These are phyloP conservation scores for Abrostola triplasia DNA, from an alignment of 2,888 invertebrate species.

Conservation along the genomic window DNA sequence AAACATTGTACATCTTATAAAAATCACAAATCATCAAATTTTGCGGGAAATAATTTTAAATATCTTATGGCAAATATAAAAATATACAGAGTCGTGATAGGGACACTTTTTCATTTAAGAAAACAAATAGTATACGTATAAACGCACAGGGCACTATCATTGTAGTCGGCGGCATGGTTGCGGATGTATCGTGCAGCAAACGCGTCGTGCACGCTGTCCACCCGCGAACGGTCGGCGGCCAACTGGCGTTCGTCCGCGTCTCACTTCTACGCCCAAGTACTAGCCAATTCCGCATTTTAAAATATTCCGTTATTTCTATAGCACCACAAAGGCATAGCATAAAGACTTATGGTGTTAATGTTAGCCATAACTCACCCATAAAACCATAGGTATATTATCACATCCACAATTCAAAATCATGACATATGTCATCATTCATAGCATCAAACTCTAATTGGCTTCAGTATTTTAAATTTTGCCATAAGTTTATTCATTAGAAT, in stretches of 20 bases:
- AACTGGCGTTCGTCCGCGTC: conserved; percentile 81
- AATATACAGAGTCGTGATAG: conserved; percentile 33
- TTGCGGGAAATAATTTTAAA: conserved; percentile 24
- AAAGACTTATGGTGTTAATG: conserved; percentile 63
- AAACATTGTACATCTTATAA: conserved; percentile 56
- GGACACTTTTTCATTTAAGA: conserved; percentile 51
- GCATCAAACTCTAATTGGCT: conserved; percentile 22
- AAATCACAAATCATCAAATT: conserved; percentile 39
- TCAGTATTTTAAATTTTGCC: conserved; percentile 2
- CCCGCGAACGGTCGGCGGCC: conserved; percentile 83
- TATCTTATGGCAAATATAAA: conserved; percentile 15
- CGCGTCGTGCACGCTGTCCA: conserved; percentile 78
- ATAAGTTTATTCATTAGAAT: neutral
- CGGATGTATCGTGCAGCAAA: conserved; percentile 70
- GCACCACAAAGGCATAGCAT: conserved; percentile 67
- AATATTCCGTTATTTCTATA: conserved; percentile 83
- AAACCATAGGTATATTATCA: conserved; percentile 53
- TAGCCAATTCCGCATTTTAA: conserved; percentile 87
- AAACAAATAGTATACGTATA: conserved; percentile 48
- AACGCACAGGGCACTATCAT: conserved; percentile 87
- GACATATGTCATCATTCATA: conserved; percentile 28
- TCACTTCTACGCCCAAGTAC: conserved; percentile 75
- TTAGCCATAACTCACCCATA: conserved; percentile 55
- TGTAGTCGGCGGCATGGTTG: conserved; percentile 86
- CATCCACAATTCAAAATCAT: conserved; percentile 37